phyloP scores from a whole-genome alignment of 2,113 vertebrate species.

The Aegithalos caudatus region DNA sequence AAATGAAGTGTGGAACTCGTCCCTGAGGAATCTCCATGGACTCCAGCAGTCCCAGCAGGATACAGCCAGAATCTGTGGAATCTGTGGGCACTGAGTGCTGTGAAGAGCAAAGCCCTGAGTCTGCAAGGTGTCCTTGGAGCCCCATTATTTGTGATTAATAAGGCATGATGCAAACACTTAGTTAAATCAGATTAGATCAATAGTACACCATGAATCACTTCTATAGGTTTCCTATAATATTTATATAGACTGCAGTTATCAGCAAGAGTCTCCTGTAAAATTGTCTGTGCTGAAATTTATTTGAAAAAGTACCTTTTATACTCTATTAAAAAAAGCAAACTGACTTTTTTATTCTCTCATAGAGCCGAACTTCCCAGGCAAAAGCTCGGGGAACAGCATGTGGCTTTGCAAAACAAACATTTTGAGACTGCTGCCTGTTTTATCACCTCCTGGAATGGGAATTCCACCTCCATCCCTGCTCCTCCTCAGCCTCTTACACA shows the following conservation, averaged over 20 bases:
- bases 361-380: neutral
- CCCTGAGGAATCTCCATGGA: neutral
- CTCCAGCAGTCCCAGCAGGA: neutral
- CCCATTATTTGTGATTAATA: conserved; percentile 55
- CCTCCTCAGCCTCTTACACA: neutral
- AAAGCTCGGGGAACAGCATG: neutral
- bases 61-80: neutral
- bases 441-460: neutral
- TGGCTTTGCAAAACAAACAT: neutral
- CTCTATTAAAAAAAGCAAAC: conserved; percentile 25
- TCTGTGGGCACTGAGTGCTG: neutral
- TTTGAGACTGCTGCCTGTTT: neutral
- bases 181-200: conserved; percentile 55
- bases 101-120: neutral
- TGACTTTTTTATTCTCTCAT: neutral
- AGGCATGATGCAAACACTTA: conserved; percentile 52
- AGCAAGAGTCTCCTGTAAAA: conserved; percentile 32
- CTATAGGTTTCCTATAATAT: conserved; percentile 49
- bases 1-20: neutral
- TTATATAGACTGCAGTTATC: conserved; percentile 32
- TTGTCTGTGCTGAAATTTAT: conserved; percentile 4
- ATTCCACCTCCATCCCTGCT: neutral
- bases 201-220: conserved; percentile 37
- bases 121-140: conserved; percentile 32
- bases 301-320: conserved; percentile 19